A percentile compares a stretch with the other conserved stretches of the same genome.
Conservation (phyloP, 2,888 invertebrate species). For the Cerastis rubricosa region DNA sequence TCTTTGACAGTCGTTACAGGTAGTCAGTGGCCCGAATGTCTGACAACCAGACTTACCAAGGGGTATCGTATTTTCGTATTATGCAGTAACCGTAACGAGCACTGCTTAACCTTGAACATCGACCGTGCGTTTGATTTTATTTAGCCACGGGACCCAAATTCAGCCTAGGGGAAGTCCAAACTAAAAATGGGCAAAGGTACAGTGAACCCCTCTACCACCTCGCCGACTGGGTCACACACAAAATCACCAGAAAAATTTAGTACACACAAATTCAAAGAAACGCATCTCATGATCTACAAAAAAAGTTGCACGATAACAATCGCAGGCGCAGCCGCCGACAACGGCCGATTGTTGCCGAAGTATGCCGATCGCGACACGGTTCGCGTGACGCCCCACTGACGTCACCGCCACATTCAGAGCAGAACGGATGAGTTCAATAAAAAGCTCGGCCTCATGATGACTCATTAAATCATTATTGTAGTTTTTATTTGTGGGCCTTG, state of each 20-base stretch:
- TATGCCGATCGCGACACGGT: slow-evolving; percentile 63
- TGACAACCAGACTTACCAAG: too few species aligned
- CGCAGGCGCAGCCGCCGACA: slow-evolving; percentile 55
- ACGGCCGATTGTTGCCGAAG: slow-evolving; percentile 61
- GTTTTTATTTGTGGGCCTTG: slow-evolving; percentile 50
- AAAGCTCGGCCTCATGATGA: slow-evolving; percentile 42
- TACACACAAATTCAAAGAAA: slow-evolving; percentile 42
- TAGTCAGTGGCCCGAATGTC: too few species aligned
- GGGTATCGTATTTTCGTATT: too few species aligned
- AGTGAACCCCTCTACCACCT: background rate
- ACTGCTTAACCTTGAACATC: too few species aligned
- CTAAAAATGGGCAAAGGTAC: background rate
- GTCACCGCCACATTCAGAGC: slow-evolving; percentile 65
- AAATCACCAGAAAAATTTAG: background rate
- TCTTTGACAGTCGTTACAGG: too few species aligned
- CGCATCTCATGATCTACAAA: slow-evolving; percentile 36
- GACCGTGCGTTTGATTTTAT: too few species aligned
- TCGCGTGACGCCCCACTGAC: slow-evolving; percentile 57
- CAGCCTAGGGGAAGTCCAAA: too few species aligned
- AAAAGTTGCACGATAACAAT: slow-evolving; percentile 33
- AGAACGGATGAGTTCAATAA: slow-evolving; percentile 57
- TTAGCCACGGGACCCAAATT: too few species aligned
- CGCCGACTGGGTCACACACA: background rate
- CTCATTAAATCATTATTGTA: slow-evolving; percentile 50
- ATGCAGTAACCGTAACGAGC: too few species aligned